These are phyloP conservation scores for Thalpophila matura DNA, from an alignment of 2,888 invertebrate species.

Conservation along the genomic window DNA sequence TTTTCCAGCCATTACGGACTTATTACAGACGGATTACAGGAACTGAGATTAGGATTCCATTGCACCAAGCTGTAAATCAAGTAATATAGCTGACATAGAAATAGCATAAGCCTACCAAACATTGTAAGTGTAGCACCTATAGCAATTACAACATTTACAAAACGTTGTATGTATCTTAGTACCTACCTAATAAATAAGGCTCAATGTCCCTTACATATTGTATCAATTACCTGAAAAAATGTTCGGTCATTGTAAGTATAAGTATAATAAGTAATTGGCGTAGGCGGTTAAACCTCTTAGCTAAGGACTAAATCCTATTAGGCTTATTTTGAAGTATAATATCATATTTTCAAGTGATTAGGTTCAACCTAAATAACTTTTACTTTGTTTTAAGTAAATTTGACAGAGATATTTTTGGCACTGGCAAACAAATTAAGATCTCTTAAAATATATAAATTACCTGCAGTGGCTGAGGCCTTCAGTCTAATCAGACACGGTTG, in stretches of 20 bases:
- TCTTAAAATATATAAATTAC: too few species aligned
- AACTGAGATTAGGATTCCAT: too few species aligned
- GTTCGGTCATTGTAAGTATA: conserved; percentile 6
- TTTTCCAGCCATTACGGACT: too few species aligned
- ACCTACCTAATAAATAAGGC: neutral
- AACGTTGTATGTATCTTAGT: too few species aligned
- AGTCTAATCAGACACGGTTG: neutral
- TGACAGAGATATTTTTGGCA: neutral
- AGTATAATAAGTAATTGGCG: conserved; percentile 2
- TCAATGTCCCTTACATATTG: conserved; percentile 15
- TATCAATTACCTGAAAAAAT: conserved; percentile 12
- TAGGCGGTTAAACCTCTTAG: conserved; percentile 13
- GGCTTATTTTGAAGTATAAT: conserved; percentile 16
- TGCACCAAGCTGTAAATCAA: too few species aligned
- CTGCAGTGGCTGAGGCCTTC: too few species aligned
- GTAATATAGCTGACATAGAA: too few species aligned
- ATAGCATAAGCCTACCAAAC: too few species aligned
- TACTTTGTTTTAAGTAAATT: neutral
- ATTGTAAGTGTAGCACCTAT: too few species aligned
- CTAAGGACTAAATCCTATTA: neutral
- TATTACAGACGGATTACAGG: too few species aligned
- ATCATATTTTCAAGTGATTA: neutral
- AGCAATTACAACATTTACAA: too few species aligned
- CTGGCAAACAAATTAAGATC: neutral
- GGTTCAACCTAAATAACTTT: neutral